A percentile compares a stretch with the other conserved stretches of the same genome.
phyloP scores from a whole-genome alignment of 2,113 vertebrate genomes.

The Trogon melanurus region DNA sequence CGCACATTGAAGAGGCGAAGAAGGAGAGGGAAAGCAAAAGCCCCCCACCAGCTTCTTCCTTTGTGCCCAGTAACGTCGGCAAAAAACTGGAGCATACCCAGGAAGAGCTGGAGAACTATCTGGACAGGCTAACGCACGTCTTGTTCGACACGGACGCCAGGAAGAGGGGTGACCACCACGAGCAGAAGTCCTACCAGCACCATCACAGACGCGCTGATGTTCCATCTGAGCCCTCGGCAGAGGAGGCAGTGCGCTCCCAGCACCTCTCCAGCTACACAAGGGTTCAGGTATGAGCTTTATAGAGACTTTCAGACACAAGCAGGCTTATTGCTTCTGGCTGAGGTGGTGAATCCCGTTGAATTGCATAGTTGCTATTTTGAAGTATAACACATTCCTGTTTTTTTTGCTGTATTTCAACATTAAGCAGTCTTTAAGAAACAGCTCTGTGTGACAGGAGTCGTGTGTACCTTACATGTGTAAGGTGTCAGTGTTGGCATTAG shows the following conservation, averaged over 20 bases:
- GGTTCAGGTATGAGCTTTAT: slow-evolving; percentile 23
- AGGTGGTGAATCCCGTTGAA: background rate
- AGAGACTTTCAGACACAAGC: background rate
- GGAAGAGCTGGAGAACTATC: slow-evolving; percentile 58
- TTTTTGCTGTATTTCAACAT: background rate
- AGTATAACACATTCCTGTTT: background rate
- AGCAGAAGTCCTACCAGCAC: slow-evolving; percentile 3
- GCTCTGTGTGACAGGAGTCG: background rate
- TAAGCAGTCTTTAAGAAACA: background rate
- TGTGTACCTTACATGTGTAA: accelerated
- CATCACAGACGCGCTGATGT: background rate
- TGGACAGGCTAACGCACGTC: slow-evolving; percentile 35
- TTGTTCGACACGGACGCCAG: slow-evolving; percentile 23
- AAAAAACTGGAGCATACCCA: slow-evolving; percentile 26
- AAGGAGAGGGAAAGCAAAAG: background rate
- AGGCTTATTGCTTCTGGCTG: background rate
- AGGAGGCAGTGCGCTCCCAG: background rate
- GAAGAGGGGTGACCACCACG: background rate
- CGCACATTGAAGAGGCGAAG: background rate
- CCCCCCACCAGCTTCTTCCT: background rate
- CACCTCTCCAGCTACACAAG: background rate
- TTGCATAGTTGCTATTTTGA: accelerated
- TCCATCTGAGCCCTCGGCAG: background rate
- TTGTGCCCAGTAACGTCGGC: background rate
- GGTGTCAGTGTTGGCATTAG: background rate